These are phyloP conservation scores for Ectropis crepuscularia DNA, from an alignment of 2,888 invertebrate genomes.

Conservation along the genomic window DNA sequence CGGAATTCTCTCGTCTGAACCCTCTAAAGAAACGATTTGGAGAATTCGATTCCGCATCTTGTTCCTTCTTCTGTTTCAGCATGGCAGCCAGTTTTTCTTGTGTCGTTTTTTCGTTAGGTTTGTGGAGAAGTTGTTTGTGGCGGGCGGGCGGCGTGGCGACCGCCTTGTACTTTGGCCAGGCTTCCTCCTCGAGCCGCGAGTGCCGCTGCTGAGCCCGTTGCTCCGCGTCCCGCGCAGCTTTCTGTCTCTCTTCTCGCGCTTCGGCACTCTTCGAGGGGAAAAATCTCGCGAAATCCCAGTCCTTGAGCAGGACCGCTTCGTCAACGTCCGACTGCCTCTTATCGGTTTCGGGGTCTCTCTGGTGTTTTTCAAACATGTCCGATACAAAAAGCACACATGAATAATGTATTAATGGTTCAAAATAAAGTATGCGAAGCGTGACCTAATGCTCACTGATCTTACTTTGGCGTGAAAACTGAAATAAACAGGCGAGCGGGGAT, in stretches of 20 bases:
- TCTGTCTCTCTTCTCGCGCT: conserved; percentile 64
- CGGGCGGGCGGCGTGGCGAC: conserved; percentile 74
- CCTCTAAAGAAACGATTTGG: conserved; percentile 90
- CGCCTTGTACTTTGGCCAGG: conserved; percentile 75
- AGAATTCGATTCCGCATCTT: conserved; percentile 89
- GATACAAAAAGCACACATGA: conserved; percentile 78
- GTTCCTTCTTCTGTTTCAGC: conserved; percentile 87
- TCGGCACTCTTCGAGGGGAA: conserved; percentile 85
- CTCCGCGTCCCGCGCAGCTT: conserved; percentile 72
- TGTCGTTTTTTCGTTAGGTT: conserved; percentile 68
- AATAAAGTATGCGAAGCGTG: conserved; percentile 49
- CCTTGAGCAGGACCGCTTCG: conserved; percentile 92
- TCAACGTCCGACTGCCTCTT: conserved; percentile 86
- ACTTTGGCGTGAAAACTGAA: conserved; percentile 75
- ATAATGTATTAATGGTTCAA: conserved; percentile 54
- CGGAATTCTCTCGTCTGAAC: conserved; percentile 93
- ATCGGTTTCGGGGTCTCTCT: conserved; percentile 71
- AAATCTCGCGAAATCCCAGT: conserved; percentile 95
- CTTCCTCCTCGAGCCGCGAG: conserved; percentile 78
- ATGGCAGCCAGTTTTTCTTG: conserved; percentile 79
- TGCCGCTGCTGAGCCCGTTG: conserved; percentile 73
- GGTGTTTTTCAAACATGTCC: conserved; percentile 70
- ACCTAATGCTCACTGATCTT: conserved; percentile 78
- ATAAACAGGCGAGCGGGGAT: conserved; percentile 32
- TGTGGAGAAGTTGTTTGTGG: conserved; percentile 70